Conservation (phyloP, 2,797 vertebrate genomes). For the Esox lucius region DNA sequence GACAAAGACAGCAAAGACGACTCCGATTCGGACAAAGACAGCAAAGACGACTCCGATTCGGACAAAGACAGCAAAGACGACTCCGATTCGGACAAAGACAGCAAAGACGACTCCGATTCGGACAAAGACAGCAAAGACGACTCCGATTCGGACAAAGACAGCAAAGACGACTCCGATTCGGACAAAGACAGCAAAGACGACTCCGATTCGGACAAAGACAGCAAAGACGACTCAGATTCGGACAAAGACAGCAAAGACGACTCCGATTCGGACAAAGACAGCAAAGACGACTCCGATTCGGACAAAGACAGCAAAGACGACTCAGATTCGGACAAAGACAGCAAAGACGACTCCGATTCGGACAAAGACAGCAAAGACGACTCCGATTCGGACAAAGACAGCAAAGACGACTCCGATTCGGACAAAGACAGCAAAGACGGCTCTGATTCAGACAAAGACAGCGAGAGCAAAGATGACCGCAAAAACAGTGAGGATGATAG, state of each 20-base stretch:
- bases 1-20: not conserved
- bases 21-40: not conserved
- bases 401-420: slow-evolving; percentile 7
- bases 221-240: slow-evolving; percentile 1
- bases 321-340: not conserved
- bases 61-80: slow-evolving; percentile 9
- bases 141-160: not conserved
- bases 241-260: not conserved
- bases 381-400: not conserved
- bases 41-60: slow-evolving; percentile 7
- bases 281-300: slow-evolving; percentile 7
- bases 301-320: slow-evolving; percentile 1
- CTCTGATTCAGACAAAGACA: not conserved
- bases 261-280: not conserved
- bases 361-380: not conserved
- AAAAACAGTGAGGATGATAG: not conserved
- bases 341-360: slow-evolving; percentile 2
- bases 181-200: slow-evolving; percentile 12
- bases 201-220: slow-evolving; percentile 5
- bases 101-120: not conserved
- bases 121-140: slow-evolving; percentile 8
- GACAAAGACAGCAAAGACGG: slow-evolving; percentile 9
- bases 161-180: not conserved
- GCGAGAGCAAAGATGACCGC: not conserved
- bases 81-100: not conserved